Conservation (phyloP, 2,797 vertebrate species). For the Cichlasoma orientale region DNA sequence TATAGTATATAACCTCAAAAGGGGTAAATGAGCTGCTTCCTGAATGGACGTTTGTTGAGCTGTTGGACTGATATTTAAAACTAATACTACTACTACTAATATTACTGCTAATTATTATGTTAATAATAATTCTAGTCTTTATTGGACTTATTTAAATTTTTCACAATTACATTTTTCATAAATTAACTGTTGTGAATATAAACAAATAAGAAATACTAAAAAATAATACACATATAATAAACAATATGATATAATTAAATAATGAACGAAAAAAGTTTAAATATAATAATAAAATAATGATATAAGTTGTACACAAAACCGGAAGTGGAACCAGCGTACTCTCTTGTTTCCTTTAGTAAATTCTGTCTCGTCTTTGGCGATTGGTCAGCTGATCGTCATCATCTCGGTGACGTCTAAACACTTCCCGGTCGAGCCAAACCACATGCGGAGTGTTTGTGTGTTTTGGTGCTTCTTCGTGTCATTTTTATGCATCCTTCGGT, state of each 20-base stretch:
- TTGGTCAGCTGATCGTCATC: slow-evolving; percentile 27
- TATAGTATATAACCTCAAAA: background rate
- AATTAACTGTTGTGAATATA: no score
- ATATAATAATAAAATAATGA: no score
- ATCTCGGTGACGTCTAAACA: background rate
- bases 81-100: background rate
- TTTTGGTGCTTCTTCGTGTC: background rate
- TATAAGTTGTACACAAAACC: background rate
- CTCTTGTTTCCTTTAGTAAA: background rate
- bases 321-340: background rate
- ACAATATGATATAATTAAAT: no score
- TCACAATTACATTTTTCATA: no score
- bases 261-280: no score
- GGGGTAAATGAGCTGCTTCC: background rate
- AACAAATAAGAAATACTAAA: no score
- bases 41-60: background rate
- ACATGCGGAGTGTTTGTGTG: fast-evolving
- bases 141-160: no score
- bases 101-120: background rate
- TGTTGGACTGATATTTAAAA: no score
- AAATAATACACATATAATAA: no score
- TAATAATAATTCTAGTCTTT: background rate
- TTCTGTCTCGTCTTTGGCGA: background rate
- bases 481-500: background rate
- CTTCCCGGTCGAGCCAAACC: slow-evolving; percentile 38